A percentile compares a stretch with the other conserved stretches of the same genome.
These are phyloP conservation scores for Chrysina gloriosa DNA, from an alignment of 2,888 invertebrate genomes.

Conservation along the genomic window DNA sequence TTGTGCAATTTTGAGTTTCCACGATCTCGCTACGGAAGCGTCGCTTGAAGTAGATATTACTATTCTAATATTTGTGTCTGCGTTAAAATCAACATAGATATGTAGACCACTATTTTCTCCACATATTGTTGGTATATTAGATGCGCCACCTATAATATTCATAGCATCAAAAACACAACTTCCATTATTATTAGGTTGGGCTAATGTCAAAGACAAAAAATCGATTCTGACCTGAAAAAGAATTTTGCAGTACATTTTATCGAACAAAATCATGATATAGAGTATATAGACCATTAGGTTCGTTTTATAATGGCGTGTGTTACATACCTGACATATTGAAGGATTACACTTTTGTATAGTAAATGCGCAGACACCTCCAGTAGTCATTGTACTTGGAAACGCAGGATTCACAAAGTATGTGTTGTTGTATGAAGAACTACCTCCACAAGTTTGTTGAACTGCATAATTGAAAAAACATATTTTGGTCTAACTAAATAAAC, in stretches of 20 bases:
- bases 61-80: conserved; percentile 75
- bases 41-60: conserved; percentile 73
- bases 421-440: conserved; percentile 78
- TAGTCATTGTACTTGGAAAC: conserved; percentile 78
- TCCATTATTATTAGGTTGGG: conserved; percentile 81
- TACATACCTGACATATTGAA: conserved; percentile 75
- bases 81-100: conserved; percentile 80
- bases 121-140: conserved; percentile 80
- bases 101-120: conserved; percentile 86
- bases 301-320: not conserved
- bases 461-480: too few relatives aligned
- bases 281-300: not conserved
- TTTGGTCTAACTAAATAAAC: not conserved
- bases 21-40: conserved; percentile 73
- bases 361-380: conserved; percentile 78
- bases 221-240: conserved; percentile 78
- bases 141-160: conserved; percentile 76
- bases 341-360: conserved; percentile 77
- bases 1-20: conserved; percentile 81
- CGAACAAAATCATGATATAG: not conserved
- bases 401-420: conserved; percentile 86
- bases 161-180: conserved; percentile 78
- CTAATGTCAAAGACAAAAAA: conserved; percentile 77
- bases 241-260: not conserved
- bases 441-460: conserved; percentile 82